phyloP scores from a whole-genome alignment of 2,797 vertebrate species.

The Tauraco hartlaubi region DNA sequence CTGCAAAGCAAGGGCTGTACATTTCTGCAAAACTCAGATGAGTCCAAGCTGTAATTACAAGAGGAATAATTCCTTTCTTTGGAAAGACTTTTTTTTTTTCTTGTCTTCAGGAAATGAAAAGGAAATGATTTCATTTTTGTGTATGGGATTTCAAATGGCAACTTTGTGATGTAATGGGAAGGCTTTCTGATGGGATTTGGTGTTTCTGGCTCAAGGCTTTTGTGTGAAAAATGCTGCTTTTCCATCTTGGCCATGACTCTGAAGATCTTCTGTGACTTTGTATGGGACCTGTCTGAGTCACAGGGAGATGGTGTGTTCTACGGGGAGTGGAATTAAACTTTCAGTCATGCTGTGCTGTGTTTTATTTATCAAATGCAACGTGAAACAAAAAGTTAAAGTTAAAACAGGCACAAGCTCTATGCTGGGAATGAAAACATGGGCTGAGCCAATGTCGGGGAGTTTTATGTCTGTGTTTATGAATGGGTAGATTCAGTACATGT shows the following conservation, averaged over 20 bases:
- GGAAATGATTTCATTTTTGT: conserved; percentile 26
- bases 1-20: background rate
- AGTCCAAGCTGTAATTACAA: background rate
- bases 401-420: background rate
- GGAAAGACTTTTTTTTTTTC: background rate
- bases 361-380: background rate
- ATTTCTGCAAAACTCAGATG: background rate
- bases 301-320: background rate
- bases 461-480: background rate
- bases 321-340: background rate
- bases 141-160: background rate
- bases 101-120: conserved; percentile 5
- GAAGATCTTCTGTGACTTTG: background rate
- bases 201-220: background rate
- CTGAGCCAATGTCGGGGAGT: background rate
- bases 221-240: background rate
- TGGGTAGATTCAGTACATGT: background rate
- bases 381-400: background rate
- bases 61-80: background rate
- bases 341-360: background rate
- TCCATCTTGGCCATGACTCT: background rate
- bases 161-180: conserved; percentile 8
- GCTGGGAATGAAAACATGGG: background rate
- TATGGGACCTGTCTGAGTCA: background rate
- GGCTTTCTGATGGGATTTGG: background rate